A percentile compares a stretch with the other conserved stretches of the same genome.
These are phyloP conservation scores for Actenoides hombroni DNA, from an alignment of 2,113 vertebrate species.

Conservation along the genomic window DNA sequence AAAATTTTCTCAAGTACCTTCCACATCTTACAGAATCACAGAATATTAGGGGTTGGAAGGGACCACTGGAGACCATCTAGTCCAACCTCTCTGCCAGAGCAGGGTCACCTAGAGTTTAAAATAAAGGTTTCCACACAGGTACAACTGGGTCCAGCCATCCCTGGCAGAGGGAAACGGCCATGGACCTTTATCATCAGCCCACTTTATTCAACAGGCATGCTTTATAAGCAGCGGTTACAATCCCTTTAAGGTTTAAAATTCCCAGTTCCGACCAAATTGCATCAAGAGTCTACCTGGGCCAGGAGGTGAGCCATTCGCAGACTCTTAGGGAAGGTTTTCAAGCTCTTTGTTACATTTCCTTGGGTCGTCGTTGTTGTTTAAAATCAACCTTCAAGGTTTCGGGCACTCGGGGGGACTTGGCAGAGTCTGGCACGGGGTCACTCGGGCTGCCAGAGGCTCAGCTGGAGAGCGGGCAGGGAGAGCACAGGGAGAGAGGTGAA, in stretches of 20 bases:
- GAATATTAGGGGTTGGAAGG: no score
- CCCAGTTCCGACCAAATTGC: not conserved
- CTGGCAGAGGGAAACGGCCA: not conserved
- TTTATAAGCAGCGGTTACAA: not conserved
- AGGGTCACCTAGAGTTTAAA: not conserved
- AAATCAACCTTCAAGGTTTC: slow-evolving; percentile 25
- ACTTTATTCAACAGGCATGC: accelerated
- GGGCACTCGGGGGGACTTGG: not conserved
- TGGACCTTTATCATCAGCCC: not conserved
- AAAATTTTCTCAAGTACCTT: not conserved
- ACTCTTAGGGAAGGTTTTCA: not conserved
- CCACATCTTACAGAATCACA: not conserved
- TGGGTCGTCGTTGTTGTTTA: not conserved
- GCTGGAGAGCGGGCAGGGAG: not conserved
- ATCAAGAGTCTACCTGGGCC: not conserved
- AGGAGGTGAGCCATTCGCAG: not conserved
- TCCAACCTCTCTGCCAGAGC: no score
- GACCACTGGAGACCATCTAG: no score
- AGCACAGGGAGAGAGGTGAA: not conserved
- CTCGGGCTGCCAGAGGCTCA: not conserved
- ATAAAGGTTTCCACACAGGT: not conserved
- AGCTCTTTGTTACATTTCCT: not conserved
- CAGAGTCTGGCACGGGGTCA: not conserved
- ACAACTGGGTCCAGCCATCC: not conserved
- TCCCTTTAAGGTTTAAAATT: not conserved